phyloP scores from a whole-genome alignment of 2,797 vertebrate species.

The Falco concolor region DNA sequence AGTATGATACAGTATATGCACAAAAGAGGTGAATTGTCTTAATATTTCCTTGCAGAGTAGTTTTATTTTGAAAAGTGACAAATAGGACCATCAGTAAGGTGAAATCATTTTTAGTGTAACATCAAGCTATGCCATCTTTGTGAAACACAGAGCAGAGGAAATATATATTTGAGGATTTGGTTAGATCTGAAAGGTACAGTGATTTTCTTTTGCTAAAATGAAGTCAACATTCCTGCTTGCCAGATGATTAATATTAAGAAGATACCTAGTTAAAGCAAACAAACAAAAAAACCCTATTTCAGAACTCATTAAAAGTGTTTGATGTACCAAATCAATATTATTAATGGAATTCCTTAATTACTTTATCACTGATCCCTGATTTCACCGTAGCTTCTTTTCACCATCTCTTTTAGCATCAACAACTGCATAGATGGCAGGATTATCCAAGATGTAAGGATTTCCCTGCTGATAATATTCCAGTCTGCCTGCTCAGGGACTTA shows the following conservation, averaged over 20 bases:
- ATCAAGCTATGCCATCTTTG: not conserved
- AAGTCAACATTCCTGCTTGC: not conserved
- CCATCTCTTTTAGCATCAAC: not conserved
- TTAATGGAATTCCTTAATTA: not conserved
- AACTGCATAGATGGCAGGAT: not conserved
- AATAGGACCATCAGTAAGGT: not conserved
- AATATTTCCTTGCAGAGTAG: not conserved
- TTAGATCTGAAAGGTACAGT: not conserved
- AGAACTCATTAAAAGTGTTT: not conserved
- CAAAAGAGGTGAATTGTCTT: not conserved
- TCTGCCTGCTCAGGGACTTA: not conserved
- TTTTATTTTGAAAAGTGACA: not conserved
- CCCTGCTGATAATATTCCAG: not conserved
- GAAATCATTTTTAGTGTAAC: not conserved
- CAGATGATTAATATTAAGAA: not conserved
- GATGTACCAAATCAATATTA: not conserved
- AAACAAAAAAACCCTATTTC: not conserved
- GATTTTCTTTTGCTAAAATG: not conserved
- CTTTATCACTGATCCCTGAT: not conserved
- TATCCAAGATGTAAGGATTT: not conserved
- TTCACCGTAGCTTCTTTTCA: not conserved
- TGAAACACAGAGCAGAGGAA: not conserved
- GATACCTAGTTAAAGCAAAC: not conserved
- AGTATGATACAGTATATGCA: not conserved
- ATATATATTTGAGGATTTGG: not conserved